Evolutionary conservation across 1,140 invertebrate genomes (phyloP).

Genomic region (Limonius californicus): DNA sequence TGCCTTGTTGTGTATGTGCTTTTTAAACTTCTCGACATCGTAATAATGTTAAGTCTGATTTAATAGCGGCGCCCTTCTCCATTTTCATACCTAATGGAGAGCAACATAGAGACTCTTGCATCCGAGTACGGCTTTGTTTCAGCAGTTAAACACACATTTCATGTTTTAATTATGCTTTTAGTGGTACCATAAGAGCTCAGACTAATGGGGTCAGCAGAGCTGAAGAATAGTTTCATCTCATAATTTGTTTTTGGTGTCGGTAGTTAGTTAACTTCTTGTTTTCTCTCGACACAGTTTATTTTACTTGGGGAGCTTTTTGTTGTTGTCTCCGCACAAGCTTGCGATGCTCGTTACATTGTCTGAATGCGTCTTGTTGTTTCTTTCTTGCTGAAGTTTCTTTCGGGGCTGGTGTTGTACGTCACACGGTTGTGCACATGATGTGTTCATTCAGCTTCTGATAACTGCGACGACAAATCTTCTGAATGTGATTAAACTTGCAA

Average conservation of each 20-base stretch:
- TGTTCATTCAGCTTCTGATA: no score
- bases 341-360: not conserved
- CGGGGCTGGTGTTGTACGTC: not conserved
- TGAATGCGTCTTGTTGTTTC: not conserved
- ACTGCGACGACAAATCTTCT: no score
- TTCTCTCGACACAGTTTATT: not conserved
- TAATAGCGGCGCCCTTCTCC: not conserved
- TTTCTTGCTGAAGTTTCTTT: not conserved
- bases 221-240: conserved; percentile 15
- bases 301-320: not conserved
- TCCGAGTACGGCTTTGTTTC: conserved; percentile 28
- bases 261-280: conserved; percentile 13
- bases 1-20: not conserved
- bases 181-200: conserved; percentile 25
- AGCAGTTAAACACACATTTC: conserved; percentile 39
- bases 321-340: not conserved
- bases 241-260: conserved; percentile 14
- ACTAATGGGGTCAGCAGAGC: conserved; percentile 20
- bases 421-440: no score
- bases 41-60: conserved; percentile 10
- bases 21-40: not conserved
- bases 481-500: no score
- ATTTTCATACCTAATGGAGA: not conserved
- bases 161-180: conserved; percentile 43
- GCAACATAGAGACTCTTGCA: conserved; percentile 12